Percentiles rank a stretch among this genome's conserved stretches.
phyloP scores from a whole-genome alignment of 1,140 invertebrate genomes.

The Lordiphosa stackelbergi region DNA sequence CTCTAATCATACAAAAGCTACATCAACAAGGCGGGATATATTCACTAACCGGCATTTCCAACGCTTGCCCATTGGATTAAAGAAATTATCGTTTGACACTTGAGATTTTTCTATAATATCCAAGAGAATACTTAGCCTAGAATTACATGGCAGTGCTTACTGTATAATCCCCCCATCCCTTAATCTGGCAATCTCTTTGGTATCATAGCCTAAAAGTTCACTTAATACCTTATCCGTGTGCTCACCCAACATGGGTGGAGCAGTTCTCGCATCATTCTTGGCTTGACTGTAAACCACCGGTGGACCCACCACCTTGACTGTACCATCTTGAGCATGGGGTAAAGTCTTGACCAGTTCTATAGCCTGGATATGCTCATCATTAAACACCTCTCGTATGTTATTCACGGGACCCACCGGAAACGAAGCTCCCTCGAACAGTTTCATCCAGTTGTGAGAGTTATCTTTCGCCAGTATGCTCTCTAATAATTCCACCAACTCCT shows the following conservation, averaged over 20 bases:
- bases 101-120: conserved; percentile 9
- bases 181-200: conserved; percentile 30
- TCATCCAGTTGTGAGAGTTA: conserved; percentile 87
- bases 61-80: neutral
- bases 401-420: conserved; percentile 96
- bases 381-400: conserved; percentile 89
- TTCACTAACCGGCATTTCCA: conserved; percentile 25
- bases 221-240: conserved; percentile 89
- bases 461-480: conserved; percentile 82
- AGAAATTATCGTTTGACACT: neutral
- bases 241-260: conserved; percentile 92
- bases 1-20: no score
- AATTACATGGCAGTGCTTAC: conserved; percentile 8
- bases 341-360: conserved; percentile 88
- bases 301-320: conserved; percentile 89
- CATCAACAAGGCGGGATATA: no score
- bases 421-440: conserved; percentile 83
- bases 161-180: conserved; percentile 50
- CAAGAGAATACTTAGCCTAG: neutral
- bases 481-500: conserved; percentile 83
- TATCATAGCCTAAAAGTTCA: conserved; percentile 83
- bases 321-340: conserved; percentile 84
- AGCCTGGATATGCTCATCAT: conserved; percentile 89
- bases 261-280: conserved; percentile 82
- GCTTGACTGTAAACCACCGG: conserved; percentile 88